Evolutionary conservation across 2,888 invertebrate species (phyloP), one percentile per base, ranked within the genome.

Genomic region (Drosophila greeni): DNA sequence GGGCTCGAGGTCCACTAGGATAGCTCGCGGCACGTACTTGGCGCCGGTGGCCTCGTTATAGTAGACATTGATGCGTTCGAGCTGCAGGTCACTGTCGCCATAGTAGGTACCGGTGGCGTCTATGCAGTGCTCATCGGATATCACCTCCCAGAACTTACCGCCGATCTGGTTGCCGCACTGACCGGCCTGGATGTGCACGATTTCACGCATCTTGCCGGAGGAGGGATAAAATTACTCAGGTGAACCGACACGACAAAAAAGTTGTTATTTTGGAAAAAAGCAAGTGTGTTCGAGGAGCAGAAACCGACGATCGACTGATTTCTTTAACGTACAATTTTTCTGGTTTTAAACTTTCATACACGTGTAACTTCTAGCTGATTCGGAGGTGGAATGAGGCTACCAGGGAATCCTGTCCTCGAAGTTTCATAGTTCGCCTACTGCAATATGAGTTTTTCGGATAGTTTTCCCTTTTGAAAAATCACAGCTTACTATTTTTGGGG

Each of bases 141-240:
- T 97, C 81, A 97, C 96, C 91, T 97, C 97, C 97, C 96, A 97
- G 92, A 96, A 96, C 93, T 97, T 97, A 84, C 97, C 95, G 86
- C 97, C 97, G 89, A 97, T 97, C 91, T 97, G 97, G 91, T 97
- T 97, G 75, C 97, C 97, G 90, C 97, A 97, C 90, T 97, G 97
- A 81, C 97, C 97, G 82, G 96, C 94, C 90, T 97, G 97, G 83
- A 97, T 93, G 89, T 97, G 97, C 81, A 97, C 96, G 89, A 97
- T 97, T 93, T 97, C 97, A 90, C 97, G 94, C 97, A 97, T 97
- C 90, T 92, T 93, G 20, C 51, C 36, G 20, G 33, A 9, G 12
- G 16, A 24, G 24, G 12, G 16, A 24, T n/a, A 6, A n/a, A 3
- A 16, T 33, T 52, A 26, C 11, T 29, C 39, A 18, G 58, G 20